Base-by-base conservation (phyloP, 2,113 vertebrate genomes). In the Romanogobio albipinnatus region DNA sequence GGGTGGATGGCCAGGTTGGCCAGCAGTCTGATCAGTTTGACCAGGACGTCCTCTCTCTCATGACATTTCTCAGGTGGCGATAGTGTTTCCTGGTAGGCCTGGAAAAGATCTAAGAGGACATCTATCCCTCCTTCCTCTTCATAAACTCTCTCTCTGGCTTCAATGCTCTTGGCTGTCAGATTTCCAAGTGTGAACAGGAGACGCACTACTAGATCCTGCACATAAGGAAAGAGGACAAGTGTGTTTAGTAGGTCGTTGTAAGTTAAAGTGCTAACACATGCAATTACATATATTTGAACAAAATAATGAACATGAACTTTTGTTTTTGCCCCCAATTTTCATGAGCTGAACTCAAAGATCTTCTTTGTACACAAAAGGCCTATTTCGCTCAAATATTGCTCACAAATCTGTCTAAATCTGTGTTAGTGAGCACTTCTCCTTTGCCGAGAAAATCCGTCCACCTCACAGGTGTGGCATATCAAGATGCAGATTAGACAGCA, bases 171-270 rank as follows among this genome's bases (percentile, higher is more conserved):
- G 24, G 95, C 94, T 8, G 96, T 97, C 91, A 99, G 93, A 91
- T 98, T 99, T 81, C 97, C 97, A 71, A 99, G 95, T 81, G 96
- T 96, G 91, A 98, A 99, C 86, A 97, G 87, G 78, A 99, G 91
- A 58, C 95, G 97, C 59, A 99, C 89, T 3, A 97, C 94, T 58
- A 99, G 93, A 91, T 96, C 97, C 97, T 99, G 17, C 22, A 78
- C 1, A 70, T 47, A 88, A n/a, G 24, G 11, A 62, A 15, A 76
- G 5, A 24, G 11, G 17, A 24, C 10, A 62, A 51, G 51, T 22
- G 11, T n/a, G 13, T 64, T 14, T 47, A 26, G 76, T 76, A 39
- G 49, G 39, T 81, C 29, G 4, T 17, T 61, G 45, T 43, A 8
- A 70, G 43, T 66, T 47, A 64, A 15, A 64, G 19, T 45, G 76